A percentile compares a stretch with the other conserved stretches of the same genome.
Evolutionary conservation across 2,888 invertebrate genomes (phyloP).

Genomic region (Scotopteryx bipunctaria): DNA sequence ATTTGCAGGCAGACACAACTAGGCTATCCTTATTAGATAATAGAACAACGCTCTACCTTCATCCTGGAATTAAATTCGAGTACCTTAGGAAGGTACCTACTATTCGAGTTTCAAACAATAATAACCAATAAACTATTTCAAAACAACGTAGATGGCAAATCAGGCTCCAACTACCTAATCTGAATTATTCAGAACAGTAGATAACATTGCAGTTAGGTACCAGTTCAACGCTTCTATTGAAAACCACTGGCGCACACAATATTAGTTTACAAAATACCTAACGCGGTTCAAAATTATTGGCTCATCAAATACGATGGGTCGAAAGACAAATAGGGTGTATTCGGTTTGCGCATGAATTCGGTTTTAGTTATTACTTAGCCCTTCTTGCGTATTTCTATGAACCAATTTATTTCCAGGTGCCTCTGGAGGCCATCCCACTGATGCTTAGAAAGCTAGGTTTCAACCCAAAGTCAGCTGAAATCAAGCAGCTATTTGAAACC

Average conservation of each 20-base stretch:
- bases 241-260: not conserved
- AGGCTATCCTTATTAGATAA: too few species aligned
- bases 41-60: too few species aligned
- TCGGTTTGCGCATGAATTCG: too few species aligned
- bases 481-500: slow-evolving; percentile 53
- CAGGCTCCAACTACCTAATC: not conserved
- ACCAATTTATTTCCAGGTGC: slow-evolving; percentile 58
- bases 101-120: too few species aligned
- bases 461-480: slow-evolving; percentile 68
- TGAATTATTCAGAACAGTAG: not conserved
- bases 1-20: too few species aligned
- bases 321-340: too few species aligned
- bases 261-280: not conserved
- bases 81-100: too few species aligned
- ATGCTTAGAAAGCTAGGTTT: slow-evolving; percentile 74
- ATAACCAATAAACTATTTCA: not conserved
- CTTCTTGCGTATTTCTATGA: too few species aligned
- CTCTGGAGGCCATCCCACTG: slow-evolving; percentile 54
- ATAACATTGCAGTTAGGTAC: not conserved
- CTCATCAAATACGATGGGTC: too few species aligned
- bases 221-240: slow-evolving; percentile 9
- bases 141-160: not conserved
- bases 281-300: slow-evolving; percentile 1
- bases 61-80: too few species aligned
- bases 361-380: too few species aligned